Percentiles rank a stretch among this genome's conserved stretches.
phyloP scores from a whole-genome alignment of 2,113 vertebrate genomes.

The Copsychus sechellarum region DNA sequence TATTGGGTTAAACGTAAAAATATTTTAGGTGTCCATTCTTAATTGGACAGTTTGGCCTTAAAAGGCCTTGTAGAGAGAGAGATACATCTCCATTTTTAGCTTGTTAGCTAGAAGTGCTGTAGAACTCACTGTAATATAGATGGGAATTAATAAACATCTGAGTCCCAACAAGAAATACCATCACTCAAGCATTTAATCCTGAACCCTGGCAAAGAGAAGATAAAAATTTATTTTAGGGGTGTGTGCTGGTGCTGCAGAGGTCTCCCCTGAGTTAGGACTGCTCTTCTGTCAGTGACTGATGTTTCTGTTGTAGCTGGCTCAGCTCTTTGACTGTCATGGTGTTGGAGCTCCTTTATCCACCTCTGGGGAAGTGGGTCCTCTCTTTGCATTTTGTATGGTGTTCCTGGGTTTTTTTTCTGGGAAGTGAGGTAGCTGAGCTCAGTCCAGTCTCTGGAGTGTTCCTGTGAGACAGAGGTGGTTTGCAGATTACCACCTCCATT shows the following conservation, averaged over 20 bases:
- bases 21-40: too few relatives aligned
- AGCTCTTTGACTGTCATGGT: fast-evolving
- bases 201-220: too few relatives aligned
- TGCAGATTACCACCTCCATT: not conserved
- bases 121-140: too few relatives aligned
- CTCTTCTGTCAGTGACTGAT: fast-evolving
- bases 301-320: not conserved
- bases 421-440: not conserved
- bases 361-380: not conserved
- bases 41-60: too few relatives aligned
- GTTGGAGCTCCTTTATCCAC: not conserved
- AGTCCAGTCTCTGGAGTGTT: not conserved
- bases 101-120: too few relatives aligned
- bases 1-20: too few relatives aligned
- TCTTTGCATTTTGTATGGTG: fast-evolving
- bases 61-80: too few relatives aligned
- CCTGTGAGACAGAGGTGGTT: not conserved
- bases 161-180: too few relatives aligned
- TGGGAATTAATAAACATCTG: too few relatives aligned
- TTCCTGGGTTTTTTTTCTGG: not conserved
- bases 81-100: too few relatives aligned
- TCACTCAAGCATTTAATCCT: too few relatives aligned
- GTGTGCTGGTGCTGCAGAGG: fast-evolving
- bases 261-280: not conserved
- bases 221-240: too few relatives aligned